Percentiles rank a stretch among this genome's conserved stretches.
Conservation (phyloP, 2,888 invertebrate species). For the Megalurothrips usitatus region DNA sequence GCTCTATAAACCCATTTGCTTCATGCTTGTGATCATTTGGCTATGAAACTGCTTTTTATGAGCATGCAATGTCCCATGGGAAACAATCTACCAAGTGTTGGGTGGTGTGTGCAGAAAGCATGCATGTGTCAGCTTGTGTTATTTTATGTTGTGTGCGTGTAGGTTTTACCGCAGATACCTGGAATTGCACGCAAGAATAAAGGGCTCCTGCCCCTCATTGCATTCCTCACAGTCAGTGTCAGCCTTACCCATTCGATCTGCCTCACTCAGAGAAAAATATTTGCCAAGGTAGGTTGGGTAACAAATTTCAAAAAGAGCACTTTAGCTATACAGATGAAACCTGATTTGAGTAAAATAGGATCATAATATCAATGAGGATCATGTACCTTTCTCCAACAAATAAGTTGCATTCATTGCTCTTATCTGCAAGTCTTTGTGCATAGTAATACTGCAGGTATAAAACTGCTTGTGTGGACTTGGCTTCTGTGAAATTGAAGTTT, state of each 20-base stretch:
- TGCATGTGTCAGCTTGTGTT: slow-evolving; percentile 33
- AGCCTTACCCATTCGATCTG: slow-evolving; percentile 53
- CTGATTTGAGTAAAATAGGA: no score
- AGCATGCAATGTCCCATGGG: slow-evolving; percentile 27
- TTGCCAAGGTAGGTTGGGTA: slow-evolving; percentile 40
- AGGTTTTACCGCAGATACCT: slow-evolving; percentile 87
- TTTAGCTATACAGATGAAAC: no score
- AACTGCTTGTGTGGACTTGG: no score
- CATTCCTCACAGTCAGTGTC: slow-evolving; percentile 55
- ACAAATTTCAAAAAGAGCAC: no score
- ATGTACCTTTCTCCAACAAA: no score
- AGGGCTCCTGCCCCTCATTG: slow-evolving; percentile 67
- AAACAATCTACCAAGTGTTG: slow-evolving; percentile 22
- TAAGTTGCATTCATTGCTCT: no score
- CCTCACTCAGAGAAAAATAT: slow-evolving; percentile 55
- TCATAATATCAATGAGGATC: no score
- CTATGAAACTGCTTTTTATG: not conserved
- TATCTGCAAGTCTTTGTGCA: no score
- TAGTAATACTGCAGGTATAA: no score
- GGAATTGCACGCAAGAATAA: slow-evolving; percentile 83
- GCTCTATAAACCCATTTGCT: not conserved
- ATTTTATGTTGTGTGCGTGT: slow-evolving; percentile 39
- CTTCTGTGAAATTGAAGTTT: no score
- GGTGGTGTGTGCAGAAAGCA: slow-evolving; percentile 34
- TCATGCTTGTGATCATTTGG: slow-evolving; percentile 30